Evolutionary conservation across 2,888 invertebrate species (phyloP), one percentile per base, ranked within the genome.

Genomic region (Drosophila niveifrons): DNA sequence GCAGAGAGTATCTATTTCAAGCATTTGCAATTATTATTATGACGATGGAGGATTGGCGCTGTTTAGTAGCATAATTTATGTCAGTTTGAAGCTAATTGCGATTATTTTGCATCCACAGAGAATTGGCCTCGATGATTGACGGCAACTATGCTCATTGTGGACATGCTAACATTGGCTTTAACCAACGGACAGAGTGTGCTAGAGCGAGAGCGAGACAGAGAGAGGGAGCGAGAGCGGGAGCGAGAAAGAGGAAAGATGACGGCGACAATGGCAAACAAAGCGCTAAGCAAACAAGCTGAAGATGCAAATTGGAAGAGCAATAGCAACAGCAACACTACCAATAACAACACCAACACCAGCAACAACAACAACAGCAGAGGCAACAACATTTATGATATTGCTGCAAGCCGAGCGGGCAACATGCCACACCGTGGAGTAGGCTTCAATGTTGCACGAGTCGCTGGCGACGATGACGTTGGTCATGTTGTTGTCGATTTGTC

Each of bases 101-200:
- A 61, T 36, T n/a, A 63, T 75, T 72, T 13, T 31, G 48, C 56
- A 67, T 53, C 23, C 57, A 57, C 67, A 44, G 47, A 48, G 56
- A 41, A 41, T 48, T 64, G 53, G 44, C 55, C 43, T 36, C 36
- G 34, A 28, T 55, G 63, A 61, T 57, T 66, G 34, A 58, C 50
- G 52, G 53, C 70, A 70, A 72, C 47, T 51, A 85, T 85, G 85
- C 82, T 85, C 43, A 87, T 85, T 75, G 89, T 89, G 69, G 85
- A 85, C 69, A 85, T 85, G 85, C 67, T 85, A 55, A 84, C 89
- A 31, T 47, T 85, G 73, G 85, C 89, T 18, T 52, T 85, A 73
- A 61, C 80, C 34, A 89, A 72, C 53, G 87, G 74, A 56, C 71
- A 66, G 65, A 59, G 68, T 31, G 61, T 66, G 68, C 62, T 84